These are phyloP conservation scores for Alcis repandata DNA, from an alignment of 2,888 invertebrate species.

Conservation along the genomic window DNA sequence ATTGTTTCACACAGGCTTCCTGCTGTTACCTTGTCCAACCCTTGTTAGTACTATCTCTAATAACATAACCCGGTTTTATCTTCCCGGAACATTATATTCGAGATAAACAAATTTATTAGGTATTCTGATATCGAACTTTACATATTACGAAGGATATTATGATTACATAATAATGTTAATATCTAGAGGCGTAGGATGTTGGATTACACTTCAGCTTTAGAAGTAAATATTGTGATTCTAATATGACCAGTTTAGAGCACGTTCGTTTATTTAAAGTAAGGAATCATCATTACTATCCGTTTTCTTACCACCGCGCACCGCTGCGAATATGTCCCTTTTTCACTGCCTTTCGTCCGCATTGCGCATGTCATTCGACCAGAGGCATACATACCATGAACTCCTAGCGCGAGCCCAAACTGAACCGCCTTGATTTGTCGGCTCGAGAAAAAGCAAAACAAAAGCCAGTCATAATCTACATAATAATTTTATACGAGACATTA, in stretches of 20 bases:
- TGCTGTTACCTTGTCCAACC: slow-evolving; percentile 49
- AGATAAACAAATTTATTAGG: slow-evolving; percentile 64
- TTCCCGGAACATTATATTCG: slow-evolving; percentile 56
- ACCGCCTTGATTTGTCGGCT: no score
- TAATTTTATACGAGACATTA: no score
- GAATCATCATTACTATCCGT: no score
- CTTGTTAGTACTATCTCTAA: slow-evolving; percentile 51
- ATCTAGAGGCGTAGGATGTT: slow-evolving; percentile 32
- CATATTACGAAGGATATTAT: slow-evolving; percentile 40
- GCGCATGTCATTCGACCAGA: no score
- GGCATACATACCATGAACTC: no score
- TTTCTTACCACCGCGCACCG: no score
- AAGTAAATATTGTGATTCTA: slow-evolving; percentile 1
- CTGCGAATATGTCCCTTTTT: no score
- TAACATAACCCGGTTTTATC: slow-evolving; percentile 58
- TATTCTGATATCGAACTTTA: slow-evolving; percentile 47
- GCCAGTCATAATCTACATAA: no score
- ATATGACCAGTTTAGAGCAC: not conserved
- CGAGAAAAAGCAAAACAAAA: no score
- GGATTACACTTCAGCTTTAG: slow-evolving; percentile 14
- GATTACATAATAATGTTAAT: slow-evolving; percentile 45
- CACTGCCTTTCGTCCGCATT: no score
- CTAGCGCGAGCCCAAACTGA: no score
- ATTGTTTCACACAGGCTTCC: slow-evolving; percentile 33
- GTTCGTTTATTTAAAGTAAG: no score